Base-by-base conservation (phyloP, 2,888 invertebrate species). In the Cheilosia variabilis region DNA sequence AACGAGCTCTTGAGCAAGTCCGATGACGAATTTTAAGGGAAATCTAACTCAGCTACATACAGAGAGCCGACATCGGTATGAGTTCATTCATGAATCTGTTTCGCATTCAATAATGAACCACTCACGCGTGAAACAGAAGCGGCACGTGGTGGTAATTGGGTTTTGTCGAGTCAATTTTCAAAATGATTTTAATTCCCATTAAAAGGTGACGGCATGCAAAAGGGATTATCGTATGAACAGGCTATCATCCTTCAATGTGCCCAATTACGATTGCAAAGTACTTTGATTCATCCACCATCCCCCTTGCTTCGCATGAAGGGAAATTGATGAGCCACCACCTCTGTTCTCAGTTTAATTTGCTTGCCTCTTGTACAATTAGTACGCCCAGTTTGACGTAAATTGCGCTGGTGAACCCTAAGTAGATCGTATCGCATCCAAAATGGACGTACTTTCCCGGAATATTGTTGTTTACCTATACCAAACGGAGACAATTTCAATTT, bases 21-120 rank as follows among this genome's bases (percentile, higher is more conserved):
- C 45, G 17, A 47, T 47, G 45, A 47, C 45, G 17, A 47, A n/a
- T 47, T 47, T 47, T 3, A 47, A 47, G 45, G 17, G 45, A 47
- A 47, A 47, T 47, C 45, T 47, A 17, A 47, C 45, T 37, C 13
- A 47, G 45, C n/a, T 3, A 17, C 2, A 9, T 2, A 6, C 19
- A 17, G 17, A 47, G 3, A 47, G 7, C 9, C n/a, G 17, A 17
- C 17, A n/a, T 13, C 10, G 10, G 15, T n/a, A 45, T 45, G 45
- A 45, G 45, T 45, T 45, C 45, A 45, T 45, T 45, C 45, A 17
- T 45, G 17, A 45, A 45, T 17, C n/a, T 45, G 45, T 34, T 15
- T 45, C 1, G 0, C 45, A 45, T 45, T 17, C 45, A 45, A 47
- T 9, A 47, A 47, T 7, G 7, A 31, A 31, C 31, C 7, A 31